Percentiles rank a stretch among this genome's conserved stretches.
Evolutionary conservation across 2,888 invertebrate genomes (phyloP).

Genomic region (Venusia cambrica): DNA sequence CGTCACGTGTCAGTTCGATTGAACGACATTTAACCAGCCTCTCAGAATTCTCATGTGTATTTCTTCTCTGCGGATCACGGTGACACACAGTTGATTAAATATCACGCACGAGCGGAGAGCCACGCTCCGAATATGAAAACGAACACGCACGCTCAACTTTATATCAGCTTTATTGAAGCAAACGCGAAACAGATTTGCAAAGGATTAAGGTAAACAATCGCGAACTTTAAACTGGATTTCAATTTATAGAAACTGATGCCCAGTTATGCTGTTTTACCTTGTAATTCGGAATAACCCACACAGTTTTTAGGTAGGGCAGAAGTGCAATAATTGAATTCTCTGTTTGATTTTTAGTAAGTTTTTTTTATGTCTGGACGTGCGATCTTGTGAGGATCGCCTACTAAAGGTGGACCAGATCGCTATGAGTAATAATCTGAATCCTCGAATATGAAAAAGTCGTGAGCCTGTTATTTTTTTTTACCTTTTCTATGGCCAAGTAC

Average conservation of each 20-base stretch:
- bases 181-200: conserved; percentile 12
- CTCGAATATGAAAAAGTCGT: too few species aligned
- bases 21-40: neutral
- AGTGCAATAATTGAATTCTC: too few species aligned
- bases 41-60: neutral
- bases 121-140: conserved; percentile 49
- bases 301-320: too few species aligned
- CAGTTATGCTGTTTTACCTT: conserved; percentile 1
- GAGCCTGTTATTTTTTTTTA: too few species aligned
- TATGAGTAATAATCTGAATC: too few species aligned
- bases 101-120: conserved; percentile 52
- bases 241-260: conserved; percentile 4
- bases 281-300: too few species aligned
- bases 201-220: conserved; percentile 8
- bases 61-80: conserved; percentile 22
- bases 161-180: conserved; percentile 11
- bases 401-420: too few species aligned
- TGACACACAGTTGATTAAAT: conserved; percentile 55
- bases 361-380: too few species aligned
- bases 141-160: conserved; percentile 23
- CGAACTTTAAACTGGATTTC: neutral
- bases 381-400: too few species aligned
- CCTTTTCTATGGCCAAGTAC: too few species aligned
- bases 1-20: neutral
- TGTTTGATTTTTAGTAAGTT: too few species aligned